Conservation (phyloP, 1,140 invertebrate genomes). For the Archivesica marissinica region DNA sequence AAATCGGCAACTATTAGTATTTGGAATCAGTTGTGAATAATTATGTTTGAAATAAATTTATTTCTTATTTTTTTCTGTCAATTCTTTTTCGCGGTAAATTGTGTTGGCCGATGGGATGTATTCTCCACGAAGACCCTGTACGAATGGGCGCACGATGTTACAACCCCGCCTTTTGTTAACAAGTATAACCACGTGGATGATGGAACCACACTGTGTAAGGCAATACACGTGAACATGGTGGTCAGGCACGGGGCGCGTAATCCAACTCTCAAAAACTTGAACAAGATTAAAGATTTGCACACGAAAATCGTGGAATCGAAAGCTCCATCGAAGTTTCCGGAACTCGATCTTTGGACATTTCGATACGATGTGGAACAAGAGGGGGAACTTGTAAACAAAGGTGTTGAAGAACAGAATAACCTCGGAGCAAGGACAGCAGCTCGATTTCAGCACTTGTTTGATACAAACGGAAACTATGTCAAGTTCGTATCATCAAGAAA, state of each 20-base stretch:
- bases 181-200: not conserved
- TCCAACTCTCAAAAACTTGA: conserved; percentile 1
- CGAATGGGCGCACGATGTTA: conserved; percentile 7
- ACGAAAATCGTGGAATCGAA: not conserved
- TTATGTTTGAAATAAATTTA: no score
- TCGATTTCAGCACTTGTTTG: conserved; percentile 9
- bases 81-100: not conserved
- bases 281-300: conserved; percentile 11
- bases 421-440: not conserved
- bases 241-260: conserved; percentile 29
- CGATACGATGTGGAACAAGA: not conserved
- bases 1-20: no score
- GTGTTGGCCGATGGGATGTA: conserved; percentile 38
- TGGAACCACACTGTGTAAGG: not conserved
- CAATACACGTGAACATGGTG: conserved; percentile 30
- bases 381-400: conserved; percentile 6
- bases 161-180: not conserved
- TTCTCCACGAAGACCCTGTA: conserved; percentile 45
- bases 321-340: not conserved
- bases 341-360: conserved; percentile 9
- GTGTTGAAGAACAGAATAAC: conserved; percentile 16
- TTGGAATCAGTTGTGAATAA: no score
- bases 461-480: not conserved
- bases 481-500: conserved; percentile 29
- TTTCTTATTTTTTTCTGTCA: no score